phyloP scores from a whole-genome alignment of 2,888 invertebrate genomes.

The Andrena bicolor region DNA sequence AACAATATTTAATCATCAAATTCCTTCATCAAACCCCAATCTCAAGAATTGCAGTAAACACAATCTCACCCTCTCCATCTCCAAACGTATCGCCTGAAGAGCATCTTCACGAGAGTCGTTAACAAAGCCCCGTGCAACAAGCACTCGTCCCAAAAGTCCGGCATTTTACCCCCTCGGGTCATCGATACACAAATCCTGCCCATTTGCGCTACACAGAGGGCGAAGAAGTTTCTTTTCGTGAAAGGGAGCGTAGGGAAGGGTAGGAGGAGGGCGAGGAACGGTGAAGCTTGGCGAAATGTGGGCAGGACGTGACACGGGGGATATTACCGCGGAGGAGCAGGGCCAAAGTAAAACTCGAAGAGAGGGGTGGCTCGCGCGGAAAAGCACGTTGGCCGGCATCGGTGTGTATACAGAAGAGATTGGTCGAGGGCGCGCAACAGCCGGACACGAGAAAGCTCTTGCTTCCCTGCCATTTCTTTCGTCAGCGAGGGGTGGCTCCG shows the following conservation, averaged over 20 bases:
- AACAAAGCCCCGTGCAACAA: neutral
- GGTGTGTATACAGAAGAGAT: conserved; percentile 72
- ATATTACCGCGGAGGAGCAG: conserved; percentile 57
- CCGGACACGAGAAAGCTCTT: conserved; percentile 84
- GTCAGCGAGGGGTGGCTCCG: conserved; percentile 51
- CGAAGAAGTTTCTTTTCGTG: conserved; percentile 21
- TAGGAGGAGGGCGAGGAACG: conserved; percentile 36
- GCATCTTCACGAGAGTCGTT: neutral
- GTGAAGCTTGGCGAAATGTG: conserved; percentile 60
- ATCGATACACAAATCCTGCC: conserved; percentile 37
- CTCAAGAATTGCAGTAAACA: too few species aligned
- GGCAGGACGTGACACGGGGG: conserved; percentile 65
- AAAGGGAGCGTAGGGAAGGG: neutral
- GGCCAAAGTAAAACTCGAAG: conserved; percentile 22
- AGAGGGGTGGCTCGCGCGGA: conserved; percentile 26
- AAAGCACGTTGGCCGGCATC: conserved; percentile 59
- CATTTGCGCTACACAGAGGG: conserved; percentile 17
- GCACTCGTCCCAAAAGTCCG: neutral
- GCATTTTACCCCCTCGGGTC: neutral
- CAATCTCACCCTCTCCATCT: too few species aligned
- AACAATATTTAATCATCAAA: too few species aligned
- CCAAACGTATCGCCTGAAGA: too few species aligned
- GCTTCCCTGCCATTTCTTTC: conserved; percentile 72
- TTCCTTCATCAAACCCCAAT: too few species aligned
- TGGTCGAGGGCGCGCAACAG: conserved; percentile 75